Evolutionary conservation across 2,888 invertebrate species (phyloP).

Genomic region (Drosophila siamana): DNA sequence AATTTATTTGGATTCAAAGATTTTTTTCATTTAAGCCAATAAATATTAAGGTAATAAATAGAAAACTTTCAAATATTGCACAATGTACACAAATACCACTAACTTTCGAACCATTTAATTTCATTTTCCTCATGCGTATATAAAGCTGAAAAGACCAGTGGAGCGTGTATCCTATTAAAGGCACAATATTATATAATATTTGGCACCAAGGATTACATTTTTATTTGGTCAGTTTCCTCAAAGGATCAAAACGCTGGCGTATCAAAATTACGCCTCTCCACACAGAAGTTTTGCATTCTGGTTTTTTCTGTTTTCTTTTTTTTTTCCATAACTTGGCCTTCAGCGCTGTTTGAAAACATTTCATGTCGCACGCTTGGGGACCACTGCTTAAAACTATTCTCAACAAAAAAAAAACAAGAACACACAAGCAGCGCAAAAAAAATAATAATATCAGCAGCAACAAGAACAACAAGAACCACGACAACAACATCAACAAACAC

Average conservation of each 20-base stretch:
- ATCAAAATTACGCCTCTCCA: constrained; percentile 31
- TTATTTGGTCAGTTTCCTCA: constrained; percentile 8
- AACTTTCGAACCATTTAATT: background rate
- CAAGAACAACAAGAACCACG: constrained; percentile 18
- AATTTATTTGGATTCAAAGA: no score
- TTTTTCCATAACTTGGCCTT: constrained; percentile 47
- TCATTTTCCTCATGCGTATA: background rate
- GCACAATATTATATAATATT: constrained; percentile 7
- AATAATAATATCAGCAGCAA: constrained; percentile 17
- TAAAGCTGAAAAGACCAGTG: background rate
- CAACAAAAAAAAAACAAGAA: constrained; percentile 23
- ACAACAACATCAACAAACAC: constrained; percentile 47
- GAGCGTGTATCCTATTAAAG: background rate
- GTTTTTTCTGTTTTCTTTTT: constrained; percentile 3
- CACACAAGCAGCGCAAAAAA: constrained; percentile 6
- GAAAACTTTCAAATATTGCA: no score
- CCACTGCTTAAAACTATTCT: constrained; percentile 56
- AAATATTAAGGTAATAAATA: no score
- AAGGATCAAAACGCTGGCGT: constrained; percentile 33
- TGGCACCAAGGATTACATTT: constrained; percentile 27
- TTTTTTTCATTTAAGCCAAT: no score
- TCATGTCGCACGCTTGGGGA: constrained; percentile 62
- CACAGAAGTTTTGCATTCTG: constrained; percentile 29
- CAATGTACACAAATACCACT: no score
- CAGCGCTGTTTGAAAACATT: constrained; percentile 56